These are phyloP conservation scores for Muscina levida DNA, from an alignment of 2,888 invertebrate species.

Conservation along the genomic window DNA sequence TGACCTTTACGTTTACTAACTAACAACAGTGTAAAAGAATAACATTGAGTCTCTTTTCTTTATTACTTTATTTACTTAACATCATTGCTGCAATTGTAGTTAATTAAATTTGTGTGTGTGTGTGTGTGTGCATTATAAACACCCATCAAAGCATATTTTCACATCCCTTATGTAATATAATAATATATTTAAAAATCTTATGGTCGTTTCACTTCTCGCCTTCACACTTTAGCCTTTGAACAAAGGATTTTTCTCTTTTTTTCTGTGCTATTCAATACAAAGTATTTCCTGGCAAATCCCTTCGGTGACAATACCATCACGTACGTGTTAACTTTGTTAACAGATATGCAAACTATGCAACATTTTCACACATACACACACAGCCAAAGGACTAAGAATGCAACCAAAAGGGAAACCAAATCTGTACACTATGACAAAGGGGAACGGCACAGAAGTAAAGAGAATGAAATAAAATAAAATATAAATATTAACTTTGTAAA, in stretches of 20 bases:
- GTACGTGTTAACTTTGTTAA: conserved; percentile 55
- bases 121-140: no score
- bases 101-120: no score
- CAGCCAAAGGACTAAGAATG: not conserved
- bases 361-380: not conserved
- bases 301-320: conserved; percentile 51
- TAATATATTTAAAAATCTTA: no score
- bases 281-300: conserved; percentile 38
- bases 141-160: no score
- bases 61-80: no score
- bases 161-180: no score
- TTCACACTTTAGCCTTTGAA: not conserved
- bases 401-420: not conserved
- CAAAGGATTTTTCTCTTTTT: conserved; percentile 1
- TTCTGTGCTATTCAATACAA: not conserved
- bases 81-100: no score
- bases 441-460: not conserved
- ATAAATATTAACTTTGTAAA: conserved; percentile 34
- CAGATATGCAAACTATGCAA: conserved; percentile 57
- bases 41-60: no score
- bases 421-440: not conserved
- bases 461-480: conserved; percentile 7
- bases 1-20: no score
- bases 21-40: no score
- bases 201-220: no score